phyloP scores from a whole-genome alignment of 2,113 vertebrate genomes.

The Cygnus buccinator region DNA sequence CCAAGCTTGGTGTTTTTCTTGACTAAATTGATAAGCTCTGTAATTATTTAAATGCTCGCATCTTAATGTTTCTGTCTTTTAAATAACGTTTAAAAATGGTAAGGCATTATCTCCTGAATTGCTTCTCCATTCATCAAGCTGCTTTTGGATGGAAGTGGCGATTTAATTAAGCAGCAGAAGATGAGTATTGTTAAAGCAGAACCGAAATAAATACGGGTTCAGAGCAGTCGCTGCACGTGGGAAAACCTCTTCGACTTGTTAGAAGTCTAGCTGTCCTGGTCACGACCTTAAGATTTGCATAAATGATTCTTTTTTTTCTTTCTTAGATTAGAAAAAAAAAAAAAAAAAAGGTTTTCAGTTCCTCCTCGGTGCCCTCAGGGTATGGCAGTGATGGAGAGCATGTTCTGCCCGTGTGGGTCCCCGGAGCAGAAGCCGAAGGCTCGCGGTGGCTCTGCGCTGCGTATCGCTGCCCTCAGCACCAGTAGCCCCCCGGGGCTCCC shows the following conservation, averaged over 20 bases:
- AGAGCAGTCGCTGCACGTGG: neutral
- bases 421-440: too few relatives aligned
- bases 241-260: neutral
- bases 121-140: neutral
- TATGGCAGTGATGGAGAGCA: neutral
- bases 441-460: too few relatives aligned
- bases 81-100: constrained; percentile 44
- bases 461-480: neutral
- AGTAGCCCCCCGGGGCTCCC: fast-evolving
- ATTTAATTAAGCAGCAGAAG: constrained; percentile 30
- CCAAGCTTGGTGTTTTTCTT: constrained; percentile 32
- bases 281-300: neutral
- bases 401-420: fast-evolving
- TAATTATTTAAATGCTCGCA: constrained; percentile 61
- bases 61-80: constrained; percentile 53
- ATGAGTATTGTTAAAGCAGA: constrained; percentile 2
- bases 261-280: neutral
- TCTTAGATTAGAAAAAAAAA: neutral
- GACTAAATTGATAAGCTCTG: constrained; percentile 34
- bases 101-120: constrained; percentile 19
- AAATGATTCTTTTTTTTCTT: neutral
- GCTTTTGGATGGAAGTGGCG: constrained; percentile 11
- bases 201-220: neutral
- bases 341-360: neutral
- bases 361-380: neutral